Conservation (phyloP, 2,113 vertebrate species). For the Synodontis membranacea region DNA sequence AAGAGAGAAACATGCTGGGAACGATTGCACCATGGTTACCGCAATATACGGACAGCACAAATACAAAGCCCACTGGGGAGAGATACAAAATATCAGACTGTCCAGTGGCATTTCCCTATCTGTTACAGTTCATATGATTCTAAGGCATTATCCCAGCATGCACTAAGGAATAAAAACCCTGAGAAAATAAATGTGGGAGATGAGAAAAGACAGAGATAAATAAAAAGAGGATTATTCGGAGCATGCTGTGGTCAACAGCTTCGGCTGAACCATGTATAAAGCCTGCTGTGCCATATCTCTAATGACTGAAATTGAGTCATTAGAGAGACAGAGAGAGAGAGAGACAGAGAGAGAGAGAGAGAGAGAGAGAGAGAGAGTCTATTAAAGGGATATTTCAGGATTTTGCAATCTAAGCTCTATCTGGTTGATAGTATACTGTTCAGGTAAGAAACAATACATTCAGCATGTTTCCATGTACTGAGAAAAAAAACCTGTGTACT, state of each 20-base stretch:
- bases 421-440: background rate
- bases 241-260: background rate
- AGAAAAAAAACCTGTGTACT: no score
- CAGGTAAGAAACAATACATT: no score
- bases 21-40: conserved; percentile 45
- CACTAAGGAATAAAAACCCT: conserved; percentile 45
- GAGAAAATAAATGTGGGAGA: conserved; percentile 39
- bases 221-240: background rate
- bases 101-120: conserved; percentile 11
- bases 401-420: background rate
- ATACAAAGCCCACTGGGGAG: conserved; percentile 44
- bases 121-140: conserved; percentile 5
- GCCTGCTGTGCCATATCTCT: background rate
- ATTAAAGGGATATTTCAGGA: background rate
- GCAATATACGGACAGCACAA: conserved; percentile 39
- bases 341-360: background rate
- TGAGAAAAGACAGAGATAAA: conserved; percentile 21
- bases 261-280: conserved; percentile 1
- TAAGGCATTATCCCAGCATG: background rate
- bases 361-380: background rate
- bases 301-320: background rate
- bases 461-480: background rate
- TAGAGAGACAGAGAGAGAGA: background rate
- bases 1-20: background rate
- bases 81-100: conserved; percentile 24